A percentile compares a stretch with the other conserved stretches of the same genome.
Conservation (phyloP, 2,888 invertebrate genomes). For the Hydrotaea cyrtoneurina region DNA sequence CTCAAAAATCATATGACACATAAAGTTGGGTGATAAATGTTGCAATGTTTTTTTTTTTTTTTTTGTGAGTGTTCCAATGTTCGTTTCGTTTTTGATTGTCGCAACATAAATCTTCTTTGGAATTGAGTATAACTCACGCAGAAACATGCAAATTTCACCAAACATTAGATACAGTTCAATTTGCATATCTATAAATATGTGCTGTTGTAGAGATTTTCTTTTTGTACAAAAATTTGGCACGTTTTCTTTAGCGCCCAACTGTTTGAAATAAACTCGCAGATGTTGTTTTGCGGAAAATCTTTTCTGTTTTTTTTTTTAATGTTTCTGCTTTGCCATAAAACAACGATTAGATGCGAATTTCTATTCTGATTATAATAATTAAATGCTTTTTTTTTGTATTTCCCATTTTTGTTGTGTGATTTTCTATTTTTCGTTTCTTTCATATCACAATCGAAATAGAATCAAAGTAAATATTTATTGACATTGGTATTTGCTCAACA, state of each 20-base stretch:
- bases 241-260: not conserved
- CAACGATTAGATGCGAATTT: not conserved
- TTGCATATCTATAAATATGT: too few species aligned
- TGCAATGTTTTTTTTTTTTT: not conserved
- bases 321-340: not conserved
- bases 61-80: not conserved
- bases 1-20: not conserved
- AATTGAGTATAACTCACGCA: not conserved
- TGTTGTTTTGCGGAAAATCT: not conserved
- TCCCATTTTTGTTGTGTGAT: not conserved
- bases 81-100: not conserved
- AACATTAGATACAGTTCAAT: not conserved
- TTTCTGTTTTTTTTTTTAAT: not conserved
- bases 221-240: not conserved
- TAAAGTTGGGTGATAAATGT: not conserved
- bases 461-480: not conserved
- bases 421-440: not conserved
- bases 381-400: too few species aligned
- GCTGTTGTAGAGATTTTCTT: too few species aligned
- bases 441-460: too few species aligned
- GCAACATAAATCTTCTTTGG: not conserved
- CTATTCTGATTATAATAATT: not conserved
- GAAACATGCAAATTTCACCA: not conserved
- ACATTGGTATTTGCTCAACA: too few species aligned
- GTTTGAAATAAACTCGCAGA: not conserved